A percentile compares a stretch with the other conserved stretches of the same genome.
phyloP scores from a whole-genome alignment of 2,888 invertebrate species.

The Hirtodrosophila alboralis region DNA sequence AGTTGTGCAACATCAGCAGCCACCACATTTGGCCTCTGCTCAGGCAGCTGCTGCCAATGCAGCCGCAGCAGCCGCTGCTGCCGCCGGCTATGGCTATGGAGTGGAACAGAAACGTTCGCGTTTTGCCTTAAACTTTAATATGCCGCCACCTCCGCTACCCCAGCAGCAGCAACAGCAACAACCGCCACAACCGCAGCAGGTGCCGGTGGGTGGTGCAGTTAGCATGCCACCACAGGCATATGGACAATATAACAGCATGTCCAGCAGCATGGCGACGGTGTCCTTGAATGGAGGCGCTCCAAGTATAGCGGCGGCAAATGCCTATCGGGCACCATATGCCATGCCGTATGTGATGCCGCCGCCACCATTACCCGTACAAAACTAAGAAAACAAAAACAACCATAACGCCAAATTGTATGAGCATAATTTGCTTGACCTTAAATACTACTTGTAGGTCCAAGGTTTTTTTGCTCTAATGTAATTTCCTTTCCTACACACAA shows the following conservation, averaged over 20 bases:
- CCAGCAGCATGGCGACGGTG: conserved; percentile 66
- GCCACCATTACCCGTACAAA: conserved; percentile 83
- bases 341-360: conserved; percentile 82
- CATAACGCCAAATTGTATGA: conserved; percentile 55
- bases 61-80: conserved; percentile 38
- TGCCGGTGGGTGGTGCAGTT: conserved; percentile 38
- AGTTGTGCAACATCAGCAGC: conserved; percentile 46
- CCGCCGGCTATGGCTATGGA: conserved; percentile 58
- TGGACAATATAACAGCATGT: conserved; percentile 65
- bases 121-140: conserved; percentile 66
- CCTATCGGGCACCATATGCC: conserved; percentile 77
- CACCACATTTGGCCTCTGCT: conserved; percentile 46
- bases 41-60: conserved; percentile 55
- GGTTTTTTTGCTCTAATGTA: conserved; percentile 59
- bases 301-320: conserved; percentile 55
- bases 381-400: too few species aligned
- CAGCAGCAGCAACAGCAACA: conserved; percentile 53
- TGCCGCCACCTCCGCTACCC: conserved; percentile 63
- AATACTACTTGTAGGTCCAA: conserved; percentile 49
- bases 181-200: conserved; percentile 46
- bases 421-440: conserved; percentile 50
- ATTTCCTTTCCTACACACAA: conserved; percentile 59
- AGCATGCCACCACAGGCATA: conserved; percentile 52
- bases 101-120: conserved; percentile 69
- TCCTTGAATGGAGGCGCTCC: conserved; percentile 58